phyloP scores from a whole-genome alignment of 2,113 vertebrate species.

The Globicephala melas region DNA sequence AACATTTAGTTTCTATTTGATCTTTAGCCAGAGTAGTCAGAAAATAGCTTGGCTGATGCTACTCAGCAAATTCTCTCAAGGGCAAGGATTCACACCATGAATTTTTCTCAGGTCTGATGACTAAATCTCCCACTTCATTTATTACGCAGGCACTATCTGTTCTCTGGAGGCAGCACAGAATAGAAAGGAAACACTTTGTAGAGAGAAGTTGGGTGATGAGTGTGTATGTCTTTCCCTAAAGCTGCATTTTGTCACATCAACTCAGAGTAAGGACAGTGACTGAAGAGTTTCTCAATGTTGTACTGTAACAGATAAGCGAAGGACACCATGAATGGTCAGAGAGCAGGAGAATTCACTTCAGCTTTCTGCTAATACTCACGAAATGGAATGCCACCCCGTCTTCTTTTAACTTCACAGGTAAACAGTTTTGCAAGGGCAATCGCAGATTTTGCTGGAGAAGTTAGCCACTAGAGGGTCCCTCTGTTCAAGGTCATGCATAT shows the following conservation, averaged over 20 bases:
- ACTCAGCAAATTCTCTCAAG: slow-evolving; percentile 62
- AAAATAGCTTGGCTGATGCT: slow-evolving; percentile 48
- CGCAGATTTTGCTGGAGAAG: slow-evolving; percentile 56
- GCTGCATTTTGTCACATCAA: slow-evolving; percentile 60
- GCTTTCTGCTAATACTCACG: neutral
- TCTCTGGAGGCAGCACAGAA: neutral
- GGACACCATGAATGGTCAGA: slow-evolving; percentile 47
- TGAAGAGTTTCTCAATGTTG: neutral
- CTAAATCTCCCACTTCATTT: slow-evolving; percentile 43
- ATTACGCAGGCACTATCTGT: neutral
- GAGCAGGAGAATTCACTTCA: slow-evolving; percentile 46
- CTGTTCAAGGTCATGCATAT: slow-evolving; percentile 50
- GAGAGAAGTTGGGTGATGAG: slow-evolving; percentile 40
- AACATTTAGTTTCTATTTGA: slow-evolving; percentile 62
- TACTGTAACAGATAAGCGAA: slow-evolving; percentile 51
- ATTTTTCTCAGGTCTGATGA: slow-evolving; percentile 63
- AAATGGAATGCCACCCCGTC: neutral
- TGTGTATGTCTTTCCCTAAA: slow-evolving; percentile 52
- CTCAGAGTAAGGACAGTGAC: slow-evolving; percentile 16
- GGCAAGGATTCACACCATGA: slow-evolving; percentile 45
- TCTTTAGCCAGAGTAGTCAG: slow-evolving; percentile 45
- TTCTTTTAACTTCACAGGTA: slow-evolving; percentile 44
- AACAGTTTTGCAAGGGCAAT: slow-evolving; percentile 50
- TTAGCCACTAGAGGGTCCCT: slow-evolving; percentile 79
- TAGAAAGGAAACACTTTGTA: slow-evolving; percentile 23